A percentile compares a stretch with the other conserved stretches of the same genome.
These are phyloP conservation scores for Drosophila anomalata DNA, from an alignment of 2,888 invertebrate genomes.

Conservation along the genomic window DNA sequence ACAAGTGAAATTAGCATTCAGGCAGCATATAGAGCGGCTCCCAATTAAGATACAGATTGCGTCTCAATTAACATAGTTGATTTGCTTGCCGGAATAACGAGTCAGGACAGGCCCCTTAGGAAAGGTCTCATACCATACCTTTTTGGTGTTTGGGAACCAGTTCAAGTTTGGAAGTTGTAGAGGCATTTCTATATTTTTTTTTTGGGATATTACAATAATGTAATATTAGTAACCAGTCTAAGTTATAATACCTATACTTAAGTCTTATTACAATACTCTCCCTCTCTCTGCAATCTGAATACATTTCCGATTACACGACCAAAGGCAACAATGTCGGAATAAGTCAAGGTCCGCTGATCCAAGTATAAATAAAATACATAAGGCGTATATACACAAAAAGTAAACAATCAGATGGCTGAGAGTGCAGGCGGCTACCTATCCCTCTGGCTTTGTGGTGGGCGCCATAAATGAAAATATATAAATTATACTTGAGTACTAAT, in stretches of 20 bases:
- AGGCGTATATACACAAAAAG: slow-evolving; percentile 24
- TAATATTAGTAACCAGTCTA: neutral
- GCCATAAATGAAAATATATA: slow-evolving; percentile 6
- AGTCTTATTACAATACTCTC: neutral
- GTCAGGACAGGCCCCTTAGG: slow-evolving; percentile 33
- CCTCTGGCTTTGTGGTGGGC: slow-evolving; percentile 25
- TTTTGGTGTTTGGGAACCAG: slow-evolving; percentile 4
- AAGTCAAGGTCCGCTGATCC: slow-evolving; percentile 57
- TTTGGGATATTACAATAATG: neutral
- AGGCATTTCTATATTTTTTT: neutral
- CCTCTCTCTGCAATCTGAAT: slow-evolving; percentile 9
- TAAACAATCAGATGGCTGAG: slow-evolving; percentile 30
- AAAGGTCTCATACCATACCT: neutral
- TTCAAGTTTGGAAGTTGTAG: slow-evolving; percentile 8
- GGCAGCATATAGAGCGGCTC: slow-evolving; percentile 4
- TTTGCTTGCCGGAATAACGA: slow-evolving; percentile 30
- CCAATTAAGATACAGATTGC: slow-evolving; percentile 45
- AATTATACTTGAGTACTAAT: slow-evolving; percentile 17
- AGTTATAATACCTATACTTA: neutral
- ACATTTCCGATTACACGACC: neutral
- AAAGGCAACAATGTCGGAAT: slow-evolving; percentile 24
- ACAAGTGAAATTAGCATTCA: slow-evolving; percentile 39
- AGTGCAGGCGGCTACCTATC: slow-evolving; percentile 1
- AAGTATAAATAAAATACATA: slow-evolving; percentile 9
- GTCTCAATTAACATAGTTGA: slow-evolving; percentile 38